A percentile compares a stretch with the other conserved stretches of the same genome.
These are phyloP conservation scores for Allophyes oxyacanthae DNA, from an alignment of 2,888 invertebrate species.

Conservation along the genomic window DNA sequence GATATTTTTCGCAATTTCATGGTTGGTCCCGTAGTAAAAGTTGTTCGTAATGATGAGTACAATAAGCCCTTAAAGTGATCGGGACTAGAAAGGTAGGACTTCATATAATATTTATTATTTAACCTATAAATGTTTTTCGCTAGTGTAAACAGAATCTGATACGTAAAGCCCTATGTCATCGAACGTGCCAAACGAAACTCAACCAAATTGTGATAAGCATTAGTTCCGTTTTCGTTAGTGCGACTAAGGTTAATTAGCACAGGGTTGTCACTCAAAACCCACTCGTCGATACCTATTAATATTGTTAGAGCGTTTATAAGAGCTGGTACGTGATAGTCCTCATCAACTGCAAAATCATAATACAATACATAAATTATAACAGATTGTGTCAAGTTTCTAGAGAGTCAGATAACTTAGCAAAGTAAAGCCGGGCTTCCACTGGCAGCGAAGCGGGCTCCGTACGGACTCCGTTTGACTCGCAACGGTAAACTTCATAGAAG, in stretches of 20 bases:
- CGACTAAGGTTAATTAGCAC: constrained; percentile 60
- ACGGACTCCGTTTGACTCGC: too few species aligned
- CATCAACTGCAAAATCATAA: constrained; percentile 90
- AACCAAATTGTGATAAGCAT: constrained; percentile 8
- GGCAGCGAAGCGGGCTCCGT: too few species aligned
- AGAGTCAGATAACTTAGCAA: not conserved
- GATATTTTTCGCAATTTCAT: too few species aligned
- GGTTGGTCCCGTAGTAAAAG: too few species aligned
- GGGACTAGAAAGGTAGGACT: too few species aligned
- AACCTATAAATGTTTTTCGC: too few species aligned
- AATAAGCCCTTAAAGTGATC: too few species aligned
- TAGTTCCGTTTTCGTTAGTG: constrained; percentile 23
- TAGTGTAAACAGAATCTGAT: too few species aligned
- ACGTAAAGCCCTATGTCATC: not conserved
- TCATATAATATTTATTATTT: too few species aligned
- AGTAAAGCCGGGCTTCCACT: too few species aligned
- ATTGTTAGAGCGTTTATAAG: constrained; percentile 93
- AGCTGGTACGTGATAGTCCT: constrained; percentile 92
- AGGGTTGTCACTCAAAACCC: constrained; percentile 74
- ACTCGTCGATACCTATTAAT: constrained; percentile 89
- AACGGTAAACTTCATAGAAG: too few species aligned
- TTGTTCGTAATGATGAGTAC: too few species aligned
- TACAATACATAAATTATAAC: constrained; percentile 54
- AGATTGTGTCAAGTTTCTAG: constrained; percentile 22
- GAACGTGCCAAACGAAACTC: constrained; percentile 1